Evolutionary conservation across 2,797 vertebrate genomes (phyloP).

Genomic region (Tokudaia muenninki): DNA sequence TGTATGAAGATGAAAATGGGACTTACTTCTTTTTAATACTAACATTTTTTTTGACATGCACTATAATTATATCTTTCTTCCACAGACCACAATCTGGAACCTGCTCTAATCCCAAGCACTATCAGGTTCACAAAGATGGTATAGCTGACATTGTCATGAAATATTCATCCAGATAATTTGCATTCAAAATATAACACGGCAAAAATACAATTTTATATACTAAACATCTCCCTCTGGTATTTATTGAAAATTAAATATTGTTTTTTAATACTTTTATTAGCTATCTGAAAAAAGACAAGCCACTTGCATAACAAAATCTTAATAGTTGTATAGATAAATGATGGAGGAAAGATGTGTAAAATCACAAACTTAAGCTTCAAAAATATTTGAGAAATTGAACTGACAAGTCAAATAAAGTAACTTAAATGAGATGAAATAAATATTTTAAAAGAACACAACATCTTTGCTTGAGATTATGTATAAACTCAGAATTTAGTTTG

Average conservation of each 20-base stretch:
- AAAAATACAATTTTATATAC: constrained; percentile 46
- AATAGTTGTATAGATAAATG: background rate
- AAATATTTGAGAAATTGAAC: constrained; percentile 37
- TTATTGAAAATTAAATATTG: constrained; percentile 30
- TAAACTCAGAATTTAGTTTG: background rate
- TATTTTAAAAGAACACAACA: background rate
- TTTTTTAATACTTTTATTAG: constrained; percentile 56
- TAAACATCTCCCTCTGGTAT: constrained; percentile 10
- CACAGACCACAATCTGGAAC: background rate
- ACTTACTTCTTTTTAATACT: background rate
- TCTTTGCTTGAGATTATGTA: constrained; percentile 40
- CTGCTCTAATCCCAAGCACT: background rate
- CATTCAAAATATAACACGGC: constrained; percentile 28
- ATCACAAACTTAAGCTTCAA: constrained; percentile 62
- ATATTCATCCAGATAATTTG: background rate
- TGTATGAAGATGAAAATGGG: constrained; percentile 53
- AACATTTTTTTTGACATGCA: constrained; percentile 13
- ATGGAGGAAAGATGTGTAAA: constrained; percentile 44
- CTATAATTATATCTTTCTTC: constrained; percentile 5
- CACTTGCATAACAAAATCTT: constrained; percentile 18
- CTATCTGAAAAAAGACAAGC: constrained; percentile 53
- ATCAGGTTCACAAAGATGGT: background rate
- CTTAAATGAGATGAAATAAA: constrained; percentile 43
- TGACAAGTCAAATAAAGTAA: constrained; percentile 4
- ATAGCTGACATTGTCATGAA: background rate